Percentiles rank a stretch among this genome's conserved stretches.
These are phyloP conservation scores for Bombus pascuorum DNA, from an alignment of 1,140 invertebrate genomes.

Conservation along the genomic window DNA sequence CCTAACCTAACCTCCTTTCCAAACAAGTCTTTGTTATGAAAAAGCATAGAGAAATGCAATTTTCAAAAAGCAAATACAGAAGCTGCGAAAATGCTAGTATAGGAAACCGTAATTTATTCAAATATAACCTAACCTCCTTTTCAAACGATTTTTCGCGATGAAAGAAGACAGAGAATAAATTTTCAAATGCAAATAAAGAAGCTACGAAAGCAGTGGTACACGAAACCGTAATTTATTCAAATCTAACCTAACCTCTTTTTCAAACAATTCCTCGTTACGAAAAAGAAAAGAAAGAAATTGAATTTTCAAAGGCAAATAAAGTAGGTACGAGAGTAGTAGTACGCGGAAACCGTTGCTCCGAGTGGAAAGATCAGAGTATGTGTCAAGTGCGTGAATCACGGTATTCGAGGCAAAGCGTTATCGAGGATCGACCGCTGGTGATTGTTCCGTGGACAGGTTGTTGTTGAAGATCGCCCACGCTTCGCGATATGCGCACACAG, in stretches of 20 bases:
- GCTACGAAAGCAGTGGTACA: not conserved
- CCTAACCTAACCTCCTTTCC: too few species aligned
- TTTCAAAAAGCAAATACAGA: not conserved
- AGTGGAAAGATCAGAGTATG: slow-evolving; percentile 26
- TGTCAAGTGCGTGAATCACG: slow-evolving; percentile 53
- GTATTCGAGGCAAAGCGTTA: slow-evolving; percentile 59
- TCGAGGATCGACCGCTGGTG: slow-evolving; percentile 66
- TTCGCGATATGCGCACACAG: slow-evolving; percentile 24
- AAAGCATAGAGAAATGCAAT: too few species aligned
- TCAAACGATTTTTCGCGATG: not conserved
- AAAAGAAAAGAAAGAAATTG: not conserved
- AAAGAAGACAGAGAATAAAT: not conserved
- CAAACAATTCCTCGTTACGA: not conserved
- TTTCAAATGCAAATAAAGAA: not conserved
- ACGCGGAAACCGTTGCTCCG: not conserved
- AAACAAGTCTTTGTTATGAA: too few species aligned
- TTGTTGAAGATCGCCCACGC: slow-evolving; percentile 67
- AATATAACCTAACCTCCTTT: too few species aligned
- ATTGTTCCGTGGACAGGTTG: slow-evolving; percentile 68
- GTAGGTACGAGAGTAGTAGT: not conserved
- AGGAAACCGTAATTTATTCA: too few species aligned
- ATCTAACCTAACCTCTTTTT: too few species aligned
- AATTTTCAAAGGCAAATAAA: not conserved
- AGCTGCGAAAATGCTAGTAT: not conserved
- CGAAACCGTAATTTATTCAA: not conserved